A percentile compares a stretch with the other conserved stretches of the same genome.
These are phyloP conservation scores for Sorex araneus DNA, from an alignment of 2,113 vertebrate genomes.

Conservation along the genomic window DNA sequence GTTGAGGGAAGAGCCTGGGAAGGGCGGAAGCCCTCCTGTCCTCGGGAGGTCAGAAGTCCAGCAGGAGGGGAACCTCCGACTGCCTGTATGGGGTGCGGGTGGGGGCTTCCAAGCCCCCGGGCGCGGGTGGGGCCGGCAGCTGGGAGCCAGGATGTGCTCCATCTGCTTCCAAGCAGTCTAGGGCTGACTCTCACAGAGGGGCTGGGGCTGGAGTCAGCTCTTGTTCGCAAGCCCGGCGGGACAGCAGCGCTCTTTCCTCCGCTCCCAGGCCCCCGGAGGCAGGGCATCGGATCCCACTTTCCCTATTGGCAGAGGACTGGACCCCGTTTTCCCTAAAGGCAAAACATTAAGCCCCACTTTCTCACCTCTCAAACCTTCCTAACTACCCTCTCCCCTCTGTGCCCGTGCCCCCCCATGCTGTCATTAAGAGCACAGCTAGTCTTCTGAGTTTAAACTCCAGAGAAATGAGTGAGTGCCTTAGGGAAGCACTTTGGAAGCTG, in stretches of 20 bases:
- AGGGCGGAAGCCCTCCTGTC: background rate
- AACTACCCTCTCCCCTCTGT: too few species aligned
- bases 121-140: background rate
- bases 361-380: background rate
- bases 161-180: constrained; percentile 35
- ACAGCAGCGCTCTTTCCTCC: background rate
- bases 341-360: background rate
- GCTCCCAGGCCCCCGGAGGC: background rate
- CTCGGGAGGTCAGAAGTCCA: too few species aligned
- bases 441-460: background rate
- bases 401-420: background rate
- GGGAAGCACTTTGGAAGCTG: background rate
- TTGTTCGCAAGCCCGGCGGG: background rate
- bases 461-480: constrained; percentile 25
- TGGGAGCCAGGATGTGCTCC: background rate
- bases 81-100: background rate
- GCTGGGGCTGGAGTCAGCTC: background rate
- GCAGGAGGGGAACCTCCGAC: too few species aligned
- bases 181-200: background rate
- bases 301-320: background rate
- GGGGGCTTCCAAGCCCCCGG: background rate
- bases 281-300: too few species aligned
- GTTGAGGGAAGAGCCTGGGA: background rate
- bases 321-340: background rate
- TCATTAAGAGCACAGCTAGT: background rate